Evolutionary conservation across 2,797 vertebrate genomes (phyloP).

Genomic region (Tapirus indicus): DNA sequence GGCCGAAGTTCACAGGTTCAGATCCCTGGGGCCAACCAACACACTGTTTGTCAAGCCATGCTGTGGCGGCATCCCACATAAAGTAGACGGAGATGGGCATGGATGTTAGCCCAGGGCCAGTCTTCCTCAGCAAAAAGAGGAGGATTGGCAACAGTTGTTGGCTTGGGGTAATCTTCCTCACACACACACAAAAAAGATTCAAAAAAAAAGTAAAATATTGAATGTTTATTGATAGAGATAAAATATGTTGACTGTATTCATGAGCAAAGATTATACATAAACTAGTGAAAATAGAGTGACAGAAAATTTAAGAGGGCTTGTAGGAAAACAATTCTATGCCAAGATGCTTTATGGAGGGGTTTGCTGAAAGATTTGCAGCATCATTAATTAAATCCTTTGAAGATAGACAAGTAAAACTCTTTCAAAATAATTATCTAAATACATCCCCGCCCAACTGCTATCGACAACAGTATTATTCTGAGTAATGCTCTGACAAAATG

Average conservation of each 20-base stretch:
- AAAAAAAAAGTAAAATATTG: too few species aligned
- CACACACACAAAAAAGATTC: too few species aligned
- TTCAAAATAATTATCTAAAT: constrained; percentile 11
- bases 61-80: too few species aligned
- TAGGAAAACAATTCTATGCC: not conserved
- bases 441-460: constrained; percentile 22
- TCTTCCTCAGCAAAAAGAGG: too few species aligned
- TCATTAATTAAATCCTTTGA: constrained; percentile 26
- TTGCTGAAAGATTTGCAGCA: not conserved
- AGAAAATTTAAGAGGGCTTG: not conserved
- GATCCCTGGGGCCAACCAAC: too few species aligned
- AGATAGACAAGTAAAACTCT: not conserved
- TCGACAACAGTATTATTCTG: constrained; percentile 31
- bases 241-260: not conserved
- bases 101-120: too few species aligned
- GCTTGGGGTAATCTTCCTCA: too few species aligned
- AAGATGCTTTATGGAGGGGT: not conserved
- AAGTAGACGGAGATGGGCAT: too few species aligned
- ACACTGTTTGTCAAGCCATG: too few species aligned
- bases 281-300: not conserved
- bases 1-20: too few species aligned
- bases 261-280: not conserved
- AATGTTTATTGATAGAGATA: not conserved
- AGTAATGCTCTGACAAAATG: constrained; percentile 11
- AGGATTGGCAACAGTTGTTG: too few species aligned